Evolutionary conservation across 2,797 vertebrate genomes (phyloP).

Genomic region (Orientallactaga sibirica): DNA sequence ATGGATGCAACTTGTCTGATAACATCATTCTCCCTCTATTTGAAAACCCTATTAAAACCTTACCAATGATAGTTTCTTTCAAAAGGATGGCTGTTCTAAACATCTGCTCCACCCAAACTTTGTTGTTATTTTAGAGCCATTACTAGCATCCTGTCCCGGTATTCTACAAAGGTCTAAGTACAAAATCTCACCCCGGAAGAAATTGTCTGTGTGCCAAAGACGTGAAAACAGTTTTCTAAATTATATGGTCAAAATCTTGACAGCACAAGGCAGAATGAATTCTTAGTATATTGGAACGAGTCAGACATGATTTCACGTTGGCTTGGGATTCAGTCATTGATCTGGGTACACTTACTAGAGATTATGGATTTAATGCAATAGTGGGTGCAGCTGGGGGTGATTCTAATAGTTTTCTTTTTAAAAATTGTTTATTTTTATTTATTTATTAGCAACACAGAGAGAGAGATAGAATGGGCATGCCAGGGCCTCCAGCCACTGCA

Average conservation of each 20-base stretch:
- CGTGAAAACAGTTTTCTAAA: not conserved
- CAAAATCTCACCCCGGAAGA: not conserved
- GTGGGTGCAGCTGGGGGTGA: not conserved
- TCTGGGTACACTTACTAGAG: not conserved
- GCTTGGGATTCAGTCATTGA: not conserved
- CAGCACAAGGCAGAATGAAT: not conserved
- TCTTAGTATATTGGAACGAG: slow-evolving; percentile 14
- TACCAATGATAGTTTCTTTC: not conserved
- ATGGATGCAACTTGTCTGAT: not conserved
- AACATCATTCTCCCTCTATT: not conserved
- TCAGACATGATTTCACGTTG: not conserved
- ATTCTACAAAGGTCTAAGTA: not conserved
- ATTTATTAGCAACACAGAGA: too few species aligned
- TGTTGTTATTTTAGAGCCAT: not conserved
- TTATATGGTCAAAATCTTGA: not conserved
- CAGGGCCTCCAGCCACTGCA: too few species aligned
- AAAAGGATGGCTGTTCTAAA: not conserved
- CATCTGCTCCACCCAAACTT: not conserved
- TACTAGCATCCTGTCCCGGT: not conserved
- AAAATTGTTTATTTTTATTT: not conserved
- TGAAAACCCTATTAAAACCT: not conserved
- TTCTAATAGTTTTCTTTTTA: not conserved
- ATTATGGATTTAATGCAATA: slow-evolving; percentile 41
- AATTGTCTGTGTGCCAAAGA: not conserved
- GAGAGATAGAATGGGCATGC: too few species aligned